These are phyloP conservation scores for Alviniconcha marisindica DNA, from an alignment of 1,140 invertebrate species.

Conservation along the genomic window DNA sequence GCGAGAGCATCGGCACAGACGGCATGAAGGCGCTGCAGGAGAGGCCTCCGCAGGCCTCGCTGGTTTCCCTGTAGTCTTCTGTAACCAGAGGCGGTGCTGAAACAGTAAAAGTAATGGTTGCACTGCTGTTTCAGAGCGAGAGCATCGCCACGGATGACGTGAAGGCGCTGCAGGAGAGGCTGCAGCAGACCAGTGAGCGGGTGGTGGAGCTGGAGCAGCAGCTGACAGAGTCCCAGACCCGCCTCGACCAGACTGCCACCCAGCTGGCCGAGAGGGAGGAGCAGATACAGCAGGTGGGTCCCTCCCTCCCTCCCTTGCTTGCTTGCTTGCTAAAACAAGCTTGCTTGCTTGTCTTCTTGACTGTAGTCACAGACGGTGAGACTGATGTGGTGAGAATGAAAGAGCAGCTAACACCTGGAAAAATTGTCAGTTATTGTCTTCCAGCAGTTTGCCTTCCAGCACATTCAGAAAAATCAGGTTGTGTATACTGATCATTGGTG, in stretches of 20 bases:
- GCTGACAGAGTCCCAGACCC: slow-evolving; percentile 14
- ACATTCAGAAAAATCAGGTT: too few species aligned
- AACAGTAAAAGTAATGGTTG: too few species aligned
- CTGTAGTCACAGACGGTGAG: too few species aligned
- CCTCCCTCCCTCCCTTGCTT: too few species aligned
- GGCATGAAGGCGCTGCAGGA: slow-evolving; percentile 43
- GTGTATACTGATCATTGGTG: too few species aligned
- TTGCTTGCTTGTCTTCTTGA: too few species aligned
- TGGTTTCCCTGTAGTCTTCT: too few species aligned
- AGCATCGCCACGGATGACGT: slow-evolving; percentile 29
- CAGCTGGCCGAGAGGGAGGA: slow-evolving; percentile 54
- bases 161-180: slow-evolving; percentile 49
- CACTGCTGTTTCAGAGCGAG: background rate
- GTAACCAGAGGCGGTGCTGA: slow-evolving; percentile 38
- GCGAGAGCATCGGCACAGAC: background rate
- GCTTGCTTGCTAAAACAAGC: too few species aligned
- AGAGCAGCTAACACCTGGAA: too few species aligned
- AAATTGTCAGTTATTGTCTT: too few species aligned
- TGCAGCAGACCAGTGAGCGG: slow-evolving; percentile 37
- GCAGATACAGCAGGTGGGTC: slow-evolving; percentile 46
- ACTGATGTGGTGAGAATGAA: too few species aligned
- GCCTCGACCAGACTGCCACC: slow-evolving; percentile 37
- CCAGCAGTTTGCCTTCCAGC: too few species aligned
- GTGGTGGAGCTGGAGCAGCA: slow-evolving; percentile 50
- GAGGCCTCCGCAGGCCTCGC: slow-evolving; percentile 42